Evolutionary conservation across 2,797 vertebrate genomes (phyloP).

Genomic region (Bradypodion ventrale): DNA sequence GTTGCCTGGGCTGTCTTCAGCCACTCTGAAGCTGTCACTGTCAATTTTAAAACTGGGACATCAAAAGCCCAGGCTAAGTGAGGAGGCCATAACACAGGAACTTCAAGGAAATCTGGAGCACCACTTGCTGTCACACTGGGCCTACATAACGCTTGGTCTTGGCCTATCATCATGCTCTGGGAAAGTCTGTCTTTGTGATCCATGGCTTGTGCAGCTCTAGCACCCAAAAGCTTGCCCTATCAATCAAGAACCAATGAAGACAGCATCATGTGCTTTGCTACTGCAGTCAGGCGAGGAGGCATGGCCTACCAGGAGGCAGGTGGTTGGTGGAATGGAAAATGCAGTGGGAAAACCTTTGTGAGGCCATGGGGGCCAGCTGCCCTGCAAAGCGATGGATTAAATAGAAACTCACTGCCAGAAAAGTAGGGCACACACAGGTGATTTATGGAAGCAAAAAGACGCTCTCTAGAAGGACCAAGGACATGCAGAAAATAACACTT

Average conservation of each 20-base stretch:
- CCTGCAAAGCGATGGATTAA: background rate
- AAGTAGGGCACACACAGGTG: fast-evolving
- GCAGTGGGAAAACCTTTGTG: background rate
- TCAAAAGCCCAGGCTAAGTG: slow-evolving; percentile 34
- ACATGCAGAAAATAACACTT: background rate
- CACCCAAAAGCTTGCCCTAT: slow-evolving; percentile 1
- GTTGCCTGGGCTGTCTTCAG: no score
- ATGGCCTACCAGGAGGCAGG: background rate
- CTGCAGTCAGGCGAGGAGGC: slow-evolving; percentile 17
- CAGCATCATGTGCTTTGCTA: slow-evolving; percentile 8
- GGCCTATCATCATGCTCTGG: background rate
- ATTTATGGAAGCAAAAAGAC: background rate
- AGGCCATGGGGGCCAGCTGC: background rate
- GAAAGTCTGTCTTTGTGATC: background rate
- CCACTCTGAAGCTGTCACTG: no score
- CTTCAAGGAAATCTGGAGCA: background rate
- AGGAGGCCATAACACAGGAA: background rate
- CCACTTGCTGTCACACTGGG: fast-evolving
- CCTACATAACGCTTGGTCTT: background rate
- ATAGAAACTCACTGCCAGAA: background rate
- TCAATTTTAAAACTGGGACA: background rate
- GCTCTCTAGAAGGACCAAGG: fast-evolving
- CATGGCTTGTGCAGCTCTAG: background rate
- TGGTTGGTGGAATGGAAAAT: background rate
- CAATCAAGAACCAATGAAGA: slow-evolving; percentile 37